Evolutionary conservation across 1,140 invertebrate species (phyloP).

Genomic region (Gryon sp.): DNA sequence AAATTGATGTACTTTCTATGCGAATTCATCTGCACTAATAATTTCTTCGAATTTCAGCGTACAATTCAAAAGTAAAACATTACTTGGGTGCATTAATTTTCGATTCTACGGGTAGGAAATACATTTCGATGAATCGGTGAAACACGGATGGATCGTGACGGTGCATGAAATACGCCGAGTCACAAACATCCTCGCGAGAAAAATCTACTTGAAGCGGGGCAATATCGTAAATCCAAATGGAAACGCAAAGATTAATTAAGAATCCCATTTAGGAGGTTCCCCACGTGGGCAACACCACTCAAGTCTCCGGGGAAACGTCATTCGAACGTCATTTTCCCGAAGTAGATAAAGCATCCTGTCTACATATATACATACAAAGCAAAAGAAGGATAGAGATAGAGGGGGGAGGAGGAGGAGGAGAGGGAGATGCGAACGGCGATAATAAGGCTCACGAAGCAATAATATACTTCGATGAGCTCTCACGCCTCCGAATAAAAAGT

Average conservation of each 20-base stretch:
- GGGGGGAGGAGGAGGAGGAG: no score
- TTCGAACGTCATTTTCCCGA: conserved; percentile 54
- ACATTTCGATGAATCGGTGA: conserved; percentile 32
- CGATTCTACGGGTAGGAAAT: conserved; percentile 11
- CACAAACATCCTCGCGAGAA: conserved; percentile 35
- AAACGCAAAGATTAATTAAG: conserved; percentile 76
- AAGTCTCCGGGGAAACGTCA: conserved; percentile 66
- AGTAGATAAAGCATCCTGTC: conserved; percentile 33
- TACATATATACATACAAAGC: no score
- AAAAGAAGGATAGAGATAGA: no score
- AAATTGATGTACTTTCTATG: background rate
- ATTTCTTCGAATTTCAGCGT: conserved; percentile 18
- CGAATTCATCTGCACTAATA: background rate
- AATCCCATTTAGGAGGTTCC: conserved; percentile 67
- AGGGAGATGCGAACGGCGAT: conserved; percentile 9
- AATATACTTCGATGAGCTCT: conserved; percentile 26
- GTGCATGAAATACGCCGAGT: conserved; percentile 37
- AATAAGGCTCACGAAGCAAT: conserved; percentile 43
- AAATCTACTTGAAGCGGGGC: conserved; percentile 64
- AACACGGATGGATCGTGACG: conserved; percentile 34
- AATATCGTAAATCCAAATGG: conserved; percentile 74
- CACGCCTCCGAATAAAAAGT: conserved; percentile 50
- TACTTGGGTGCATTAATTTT: conserved; percentile 37
- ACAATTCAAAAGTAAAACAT: conserved; percentile 15
- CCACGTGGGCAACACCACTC: conserved; percentile 58